phyloP scores from a whole-genome alignment of 2,113 vertebrate genomes.

The Coptodon bakossiorum region DNA sequence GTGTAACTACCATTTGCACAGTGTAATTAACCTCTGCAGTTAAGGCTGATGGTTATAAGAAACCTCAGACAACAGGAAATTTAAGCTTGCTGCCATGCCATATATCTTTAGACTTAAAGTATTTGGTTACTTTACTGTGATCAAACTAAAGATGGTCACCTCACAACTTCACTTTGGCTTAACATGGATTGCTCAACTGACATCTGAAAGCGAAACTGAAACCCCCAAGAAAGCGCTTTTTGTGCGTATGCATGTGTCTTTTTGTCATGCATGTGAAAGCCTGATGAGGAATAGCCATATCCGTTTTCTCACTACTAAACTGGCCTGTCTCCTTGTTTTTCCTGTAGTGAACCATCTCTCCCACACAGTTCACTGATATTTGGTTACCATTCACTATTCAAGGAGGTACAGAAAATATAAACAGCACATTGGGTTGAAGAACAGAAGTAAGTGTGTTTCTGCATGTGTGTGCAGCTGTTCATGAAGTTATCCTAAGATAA shows the following conservation, averaged over 20 bases:
- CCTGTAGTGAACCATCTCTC: constrained; percentile 1
- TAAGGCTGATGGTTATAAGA: background rate
- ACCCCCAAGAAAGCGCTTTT: background rate
- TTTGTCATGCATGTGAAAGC: background rate
- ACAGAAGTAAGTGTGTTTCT: background rate
- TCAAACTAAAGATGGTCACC: background rate
- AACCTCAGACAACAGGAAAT: background rate
- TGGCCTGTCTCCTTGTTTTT: background rate
- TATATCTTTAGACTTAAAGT: background rate
- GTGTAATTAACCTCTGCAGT: background rate
- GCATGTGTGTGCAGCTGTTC: background rate
- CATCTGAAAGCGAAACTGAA: constrained; percentile 42
- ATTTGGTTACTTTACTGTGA: background rate
- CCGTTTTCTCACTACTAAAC: background rate
- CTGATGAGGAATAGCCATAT: constrained; percentile 25
- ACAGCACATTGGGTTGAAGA: background rate
- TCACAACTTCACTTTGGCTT: background rate
- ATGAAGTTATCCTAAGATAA: background rate
- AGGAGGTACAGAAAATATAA: background rate
- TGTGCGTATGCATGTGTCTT: background rate
- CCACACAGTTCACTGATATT: constrained; percentile 25
- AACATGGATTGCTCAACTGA: background rate
- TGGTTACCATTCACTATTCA: constrained; percentile 21
- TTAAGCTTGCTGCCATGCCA: background rate
- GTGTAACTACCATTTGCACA: background rate